Evolutionary conservation across 2,113 vertebrate species (phyloP), one percentile per base, ranked within the genome.

Genomic region (Rhodinocichla rosea): DNA sequence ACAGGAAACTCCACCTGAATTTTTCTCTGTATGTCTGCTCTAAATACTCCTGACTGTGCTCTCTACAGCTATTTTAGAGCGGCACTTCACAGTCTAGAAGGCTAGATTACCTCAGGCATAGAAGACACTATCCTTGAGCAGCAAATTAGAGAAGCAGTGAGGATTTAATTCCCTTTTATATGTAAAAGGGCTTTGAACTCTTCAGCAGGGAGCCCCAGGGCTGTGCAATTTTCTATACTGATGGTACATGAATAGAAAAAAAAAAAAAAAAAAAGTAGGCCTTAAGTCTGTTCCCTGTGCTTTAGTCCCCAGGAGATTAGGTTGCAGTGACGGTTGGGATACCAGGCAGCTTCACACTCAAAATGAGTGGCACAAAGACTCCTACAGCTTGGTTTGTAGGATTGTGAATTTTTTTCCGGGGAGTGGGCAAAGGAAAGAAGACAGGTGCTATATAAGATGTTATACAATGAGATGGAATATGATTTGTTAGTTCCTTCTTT

Each of bases 161-260:
- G 59, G 62, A 84, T 87, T 94, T 95, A 74, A 91, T 95, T 94
- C 47, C 50, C 26, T 89, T 82, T 87, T 67, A 65, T 68, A 50
- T 50, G 20, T 45, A 59, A 81, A 78, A 78, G 52, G 70, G 17
- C n/a, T 62, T 62, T 70, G 64, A 74, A 45, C 9, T 91, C 32
- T 84, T 89, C 52, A 63, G 26, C 3, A 3, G 28, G 68, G 32
- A 59, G 30, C 23, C 35, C 8, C 8, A 50, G 1, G 6, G 15
- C 26, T 74, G 10, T 78, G 47, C 1, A 4, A 71, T 82, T 93
- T 91, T 90, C 69, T 75, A 8, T 75, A n/a, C 11, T 37, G 45
- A 28, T 57, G 15, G 39, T 32, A 77, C 73, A 40, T 33, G 37
- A 87, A 69, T 12, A 55, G 22, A 0, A 26, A 52, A 35, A 45